Conservation (phyloP, 2,888 invertebrate genomes). For the Pseudococcus viburni region DNA sequence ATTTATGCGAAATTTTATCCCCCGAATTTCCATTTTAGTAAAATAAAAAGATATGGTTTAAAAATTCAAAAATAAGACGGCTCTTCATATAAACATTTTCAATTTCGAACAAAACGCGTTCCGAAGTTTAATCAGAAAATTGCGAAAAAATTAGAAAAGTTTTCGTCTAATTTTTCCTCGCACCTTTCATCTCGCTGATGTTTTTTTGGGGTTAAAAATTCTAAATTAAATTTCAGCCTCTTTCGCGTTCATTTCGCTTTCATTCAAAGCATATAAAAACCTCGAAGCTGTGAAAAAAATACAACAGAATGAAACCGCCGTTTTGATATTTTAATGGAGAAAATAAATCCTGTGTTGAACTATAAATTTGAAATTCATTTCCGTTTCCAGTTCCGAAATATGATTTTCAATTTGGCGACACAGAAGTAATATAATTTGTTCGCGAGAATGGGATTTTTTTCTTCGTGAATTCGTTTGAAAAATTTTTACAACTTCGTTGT, state of each 20-base stretch:
- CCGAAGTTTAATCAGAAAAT: slow-evolving; percentile 28
- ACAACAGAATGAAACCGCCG: not conserved
- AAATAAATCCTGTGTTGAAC: not conserved
- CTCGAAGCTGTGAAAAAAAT: not conserved
- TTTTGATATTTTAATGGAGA: slow-evolving; percentile 4
- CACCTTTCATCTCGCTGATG: not conserved
- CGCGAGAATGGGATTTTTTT: not conserved
- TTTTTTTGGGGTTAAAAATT: not conserved
- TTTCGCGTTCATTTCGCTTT: not conserved
- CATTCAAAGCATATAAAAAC: not conserved
- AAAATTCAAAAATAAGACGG: not conserved
- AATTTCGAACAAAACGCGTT: not conserved
- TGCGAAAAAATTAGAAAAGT: slow-evolving; percentile 24
- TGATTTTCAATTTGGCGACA: slow-evolving; percentile 16
- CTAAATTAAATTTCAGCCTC: not conserved
- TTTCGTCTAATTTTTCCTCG: not conserved
- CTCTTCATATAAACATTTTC: not conserved
- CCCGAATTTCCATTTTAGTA: not conserved
- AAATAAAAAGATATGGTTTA: not conserved
- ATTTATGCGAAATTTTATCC: slow-evolving; percentile 16
- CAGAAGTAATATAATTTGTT: not conserved
- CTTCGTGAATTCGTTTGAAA: not conserved
- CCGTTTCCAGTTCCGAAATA: slow-evolving; percentile 32
- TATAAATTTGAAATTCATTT: slow-evolving; percentile 23
- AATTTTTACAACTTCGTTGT: not conserved